Evolutionary conservation across 2,888 invertebrate genomes (phyloP), one percentile per base, ranked within the genome.

Genomic region (Lottia gigantea): DNA sequence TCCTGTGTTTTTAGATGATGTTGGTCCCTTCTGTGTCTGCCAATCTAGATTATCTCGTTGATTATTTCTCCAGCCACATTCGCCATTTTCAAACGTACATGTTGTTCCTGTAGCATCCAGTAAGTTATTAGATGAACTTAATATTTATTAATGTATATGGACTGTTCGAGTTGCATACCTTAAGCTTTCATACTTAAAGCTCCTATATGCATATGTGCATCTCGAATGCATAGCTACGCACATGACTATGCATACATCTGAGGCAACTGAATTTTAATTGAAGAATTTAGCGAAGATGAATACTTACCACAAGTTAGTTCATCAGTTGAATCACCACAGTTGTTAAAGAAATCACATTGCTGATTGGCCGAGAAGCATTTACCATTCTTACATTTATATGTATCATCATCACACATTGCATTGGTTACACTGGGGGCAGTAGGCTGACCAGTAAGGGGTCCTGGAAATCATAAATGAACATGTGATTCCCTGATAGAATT

Each of bases 271-370:
- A n/a, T n/a, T n/a, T n/a, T n/a, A n/a, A n/a, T n/a, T n/a, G n/a
- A n/a, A n/a, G n/a, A n/a, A n/a, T 31, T 40, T 4, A 40, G 11
- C 40, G 7, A 8, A 40, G 11, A 40, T 8, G 40, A 11, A 40
- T 40, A 23, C 79, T 62, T 77, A 83, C 83, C 84, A 78, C 84
- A 84, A 7, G 72, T 66, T 0, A 19, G 19, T 72, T 84, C 84
- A 75, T 84, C 84, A 26, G 79, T 78, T 68, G 75, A 76, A 64
- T 84, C 84, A 3, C 79, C 80, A 72, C 84, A 84, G 55, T 81
- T 79, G 66, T 80, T 78, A 46, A 79, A 69, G 67, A 84, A 84
- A 76, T 84, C 79, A 76, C 84, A 84, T 46, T 72, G 72, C 63
- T 81, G 74, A 25, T 64, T 65, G 16, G 61, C 69, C 7, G 72